A percentile compares a stretch with the other conserved stretches of the same genome.
phyloP scores from a whole-genome alignment of 2,113 vertebrate genomes.

The Eleginops maclovinus region DNA sequence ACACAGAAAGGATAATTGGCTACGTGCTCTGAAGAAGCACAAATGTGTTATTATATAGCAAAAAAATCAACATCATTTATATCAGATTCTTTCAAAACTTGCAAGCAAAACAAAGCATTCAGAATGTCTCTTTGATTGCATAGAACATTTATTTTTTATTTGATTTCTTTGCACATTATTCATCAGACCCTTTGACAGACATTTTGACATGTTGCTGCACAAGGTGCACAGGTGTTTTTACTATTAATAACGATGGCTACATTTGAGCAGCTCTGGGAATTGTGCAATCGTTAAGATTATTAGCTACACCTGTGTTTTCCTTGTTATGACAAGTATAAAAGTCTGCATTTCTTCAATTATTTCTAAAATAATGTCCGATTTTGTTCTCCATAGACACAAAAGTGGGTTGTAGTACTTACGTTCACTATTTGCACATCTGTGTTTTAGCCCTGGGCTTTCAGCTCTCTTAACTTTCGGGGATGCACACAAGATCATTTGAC shows the following conservation, averaged over 20 bases:
- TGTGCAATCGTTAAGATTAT: neutral
- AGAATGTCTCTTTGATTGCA: slow-evolving; percentile 17
- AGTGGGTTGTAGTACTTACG: slow-evolving; percentile 23
- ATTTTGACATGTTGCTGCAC: neutral
- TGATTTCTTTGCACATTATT: slow-evolving; percentile 15
- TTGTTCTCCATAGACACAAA: slow-evolving; percentile 39
- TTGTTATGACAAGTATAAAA: neutral
- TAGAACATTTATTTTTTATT: slow-evolving; percentile 4
- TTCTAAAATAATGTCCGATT: slow-evolving; percentile 4
- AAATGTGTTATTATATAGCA: neutral
- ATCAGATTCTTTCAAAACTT: neutral
- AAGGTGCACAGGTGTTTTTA: neutral
- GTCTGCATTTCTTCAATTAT: neutral
- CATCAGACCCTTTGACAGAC: slow-evolving; percentile 2
- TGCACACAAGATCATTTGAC: neutral
- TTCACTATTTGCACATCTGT: slow-evolving; percentile 40
- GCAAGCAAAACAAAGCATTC: neutral
- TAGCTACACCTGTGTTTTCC: neutral
- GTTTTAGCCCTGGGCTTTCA: slow-evolving; percentile 17
- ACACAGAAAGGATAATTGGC: slow-evolving; percentile 1
- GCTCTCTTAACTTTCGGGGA: neutral
- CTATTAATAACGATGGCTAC: neutral
- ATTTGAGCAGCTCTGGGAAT: slow-evolving; percentile 11
- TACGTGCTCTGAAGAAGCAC: neutral
- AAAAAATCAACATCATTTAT: neutral